A percentile compares a stretch with the other conserved stretches of the same genome.
Evolutionary conservation across 2,888 invertebrate genomes (phyloP).

Genomic region (Lasioglossum pauxillum): DNA sequence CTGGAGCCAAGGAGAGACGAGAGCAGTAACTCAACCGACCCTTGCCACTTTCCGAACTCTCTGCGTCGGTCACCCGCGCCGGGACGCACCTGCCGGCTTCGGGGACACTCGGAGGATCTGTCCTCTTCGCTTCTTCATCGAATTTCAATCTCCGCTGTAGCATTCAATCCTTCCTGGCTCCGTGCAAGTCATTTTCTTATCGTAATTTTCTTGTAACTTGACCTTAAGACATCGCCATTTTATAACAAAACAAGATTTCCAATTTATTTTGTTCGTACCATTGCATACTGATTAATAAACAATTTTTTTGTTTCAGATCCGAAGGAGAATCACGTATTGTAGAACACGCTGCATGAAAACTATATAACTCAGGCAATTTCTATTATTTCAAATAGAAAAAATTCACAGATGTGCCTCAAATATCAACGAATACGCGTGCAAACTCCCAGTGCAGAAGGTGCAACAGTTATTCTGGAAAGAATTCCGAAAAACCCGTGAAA

Average conservation of each 20-base stretch:
- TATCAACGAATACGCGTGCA: background rate
- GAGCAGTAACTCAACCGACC: conserved; percentile 79
- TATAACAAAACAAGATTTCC: too few species aligned
- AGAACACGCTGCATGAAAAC: background rate
- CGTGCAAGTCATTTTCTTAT: too few species aligned
- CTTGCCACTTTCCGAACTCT: conserved; percentile 41
- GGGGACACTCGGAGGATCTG: conserved; percentile 11
- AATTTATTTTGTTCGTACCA: too few species aligned
- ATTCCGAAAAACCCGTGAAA: background rate
- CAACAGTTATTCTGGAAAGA: background rate
- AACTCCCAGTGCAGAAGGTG: background rate
- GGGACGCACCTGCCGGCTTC: conserved; percentile 42
- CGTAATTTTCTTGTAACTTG: too few species aligned
- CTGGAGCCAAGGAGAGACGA: conserved; percentile 65
- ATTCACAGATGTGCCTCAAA: background rate
- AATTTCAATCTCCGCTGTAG: background rate
- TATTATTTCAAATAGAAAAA: background rate
- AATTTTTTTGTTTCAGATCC: too few species aligned
- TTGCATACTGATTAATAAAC: too few species aligned
- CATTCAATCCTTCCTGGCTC: background rate
- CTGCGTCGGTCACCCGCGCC: background rate
- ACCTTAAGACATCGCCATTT: too few species aligned
- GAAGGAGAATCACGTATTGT: background rate
- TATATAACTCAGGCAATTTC: background rate
- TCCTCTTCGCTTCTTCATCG: background rate